Conservation (phyloP, 2,113 vertebrate species). For the Aleadryas rufinucha region DNA sequence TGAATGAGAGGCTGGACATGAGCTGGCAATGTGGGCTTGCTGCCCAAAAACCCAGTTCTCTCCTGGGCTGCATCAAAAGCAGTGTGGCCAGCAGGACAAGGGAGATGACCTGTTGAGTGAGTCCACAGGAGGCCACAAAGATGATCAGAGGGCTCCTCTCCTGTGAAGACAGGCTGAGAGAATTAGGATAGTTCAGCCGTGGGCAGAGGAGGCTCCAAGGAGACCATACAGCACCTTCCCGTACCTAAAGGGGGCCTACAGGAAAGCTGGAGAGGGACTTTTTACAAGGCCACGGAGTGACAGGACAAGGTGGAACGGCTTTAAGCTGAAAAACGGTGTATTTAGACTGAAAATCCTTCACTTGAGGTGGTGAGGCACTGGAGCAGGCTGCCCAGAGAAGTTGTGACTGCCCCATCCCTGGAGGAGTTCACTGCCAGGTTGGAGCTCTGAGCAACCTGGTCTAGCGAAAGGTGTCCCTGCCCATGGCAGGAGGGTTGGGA, state of each 20-base stretch:
- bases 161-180: no score
- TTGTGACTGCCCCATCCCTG: not conserved
- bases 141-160: not conserved
- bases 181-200: not conserved
- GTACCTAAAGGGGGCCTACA: no score
- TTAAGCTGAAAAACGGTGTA: not conserved
- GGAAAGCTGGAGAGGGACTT: not conserved
- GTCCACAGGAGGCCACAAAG: not conserved
- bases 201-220: not conserved
- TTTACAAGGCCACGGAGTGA: no score
- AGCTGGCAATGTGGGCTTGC: not conserved
- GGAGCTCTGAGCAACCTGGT: not conserved
- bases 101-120: not conserved
- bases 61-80: not conserved
- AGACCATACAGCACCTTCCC: not conserved
- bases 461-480: no score
- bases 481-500: not conserved
- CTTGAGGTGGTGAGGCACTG: not conserved
- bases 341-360: not conserved
- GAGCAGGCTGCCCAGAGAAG: not conserved
- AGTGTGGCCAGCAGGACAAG: no score
- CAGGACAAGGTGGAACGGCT: fast-evolving
- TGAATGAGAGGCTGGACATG: not conserved
- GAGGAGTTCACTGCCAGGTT: not conserved
- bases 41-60: not conserved